Base-by-base conservation (phyloP, 2,888 invertebrate species). In the Ophion obscuratus region DNA sequence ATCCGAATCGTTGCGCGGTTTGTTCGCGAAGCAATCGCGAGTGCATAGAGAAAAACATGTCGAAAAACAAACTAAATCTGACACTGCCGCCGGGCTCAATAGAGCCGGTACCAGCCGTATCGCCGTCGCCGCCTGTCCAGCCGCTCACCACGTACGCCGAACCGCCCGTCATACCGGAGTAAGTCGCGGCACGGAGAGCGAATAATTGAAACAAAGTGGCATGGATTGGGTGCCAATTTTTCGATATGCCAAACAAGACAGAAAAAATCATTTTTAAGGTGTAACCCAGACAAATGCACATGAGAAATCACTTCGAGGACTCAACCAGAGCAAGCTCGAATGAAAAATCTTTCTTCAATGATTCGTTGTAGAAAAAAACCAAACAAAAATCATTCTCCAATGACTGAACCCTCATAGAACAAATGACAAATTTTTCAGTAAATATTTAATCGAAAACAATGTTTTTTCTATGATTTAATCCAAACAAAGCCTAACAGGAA, bases 11-110 rank as follows among this genome's bases (percentile, higher is more conserved):
- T n/a, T 61, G 64, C 31, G 7, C 68, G 10, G n/a, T 24, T 31
- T 57, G 17, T 57, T 67, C n/a, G 27, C 59, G 59, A 68, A 73
- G 14, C 2, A 59, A 76, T 57, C 53, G 53, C 31, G 40, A 76
- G 73, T 40, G 67, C 36, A 4, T 71, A 14, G 2, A 64, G 76
- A 95, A 94, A 53, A 53, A 14, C 53, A 98, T 98, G 97, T 98
- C 98, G 91, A 98, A 98, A 95, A 98, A 98, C 94, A 98, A 98
- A 95, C 95, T 98, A 92, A 98, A 98, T 94, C 95, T 98, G 94
- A 98, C 98, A 93, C 95, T 98, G 93, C 98, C 98, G 92, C 97
- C 98, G 92, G 97, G 98, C 94, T 97, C 97, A 89, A 97, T 98
- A 90, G 98, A 98, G 94, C 96, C 96, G 79, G 96, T 95, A 84